Evolutionary conservation across 2,797 vertebrate genomes (phyloP), one percentile per base, ranked within the genome.

Genomic region (Epinephelus coioides): DNA sequence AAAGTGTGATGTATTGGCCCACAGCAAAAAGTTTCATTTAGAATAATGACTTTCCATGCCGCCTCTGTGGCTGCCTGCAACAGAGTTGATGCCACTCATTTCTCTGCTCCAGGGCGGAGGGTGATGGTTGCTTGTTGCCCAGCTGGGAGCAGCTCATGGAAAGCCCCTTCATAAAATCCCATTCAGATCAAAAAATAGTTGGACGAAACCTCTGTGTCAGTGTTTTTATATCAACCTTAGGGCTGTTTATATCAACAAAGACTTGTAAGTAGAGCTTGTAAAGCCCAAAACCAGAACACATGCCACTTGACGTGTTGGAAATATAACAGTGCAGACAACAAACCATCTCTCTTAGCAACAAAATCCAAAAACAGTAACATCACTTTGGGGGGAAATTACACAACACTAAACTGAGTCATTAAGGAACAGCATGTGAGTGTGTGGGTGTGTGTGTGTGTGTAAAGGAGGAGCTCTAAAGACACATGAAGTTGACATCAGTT

Each of bases 191-290:
- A 62, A 61, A n/a, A 77, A n/a, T 4, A 70, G 59, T 46, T 17
- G 14, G 46, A 86, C 73, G 77, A 63, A 86, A 85, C 60, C 25
- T 50, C 72, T 79, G 83, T 83, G 87, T 87, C 79, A 56, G 57
- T 84, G 78, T 86, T 90, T 86, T 83, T 62, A 72, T 68, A 59
- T 34, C 34, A 34, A 34, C 34, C 34, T 34, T 7, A 34, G 7
- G 30, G 30, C 64, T 88, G 83, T 86, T 91, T 84, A 77, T 70
- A 81, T 50, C 69, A 86, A 77, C 70, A 85, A 30, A 17, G 27
- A 50, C 51, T 76, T 78, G 80, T 79, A 70, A 30, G 27, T 30
- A 62, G 5, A 63, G 49, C 34, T 57, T 27, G 34, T 25, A 49
- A 82, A 78, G 46, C 50, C n/a, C 61, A 63, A 2, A 66, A n/a